Conservation (phyloP, 2,888 invertebrate genomes). For the Lordiphosa andalusiaca region DNA sequence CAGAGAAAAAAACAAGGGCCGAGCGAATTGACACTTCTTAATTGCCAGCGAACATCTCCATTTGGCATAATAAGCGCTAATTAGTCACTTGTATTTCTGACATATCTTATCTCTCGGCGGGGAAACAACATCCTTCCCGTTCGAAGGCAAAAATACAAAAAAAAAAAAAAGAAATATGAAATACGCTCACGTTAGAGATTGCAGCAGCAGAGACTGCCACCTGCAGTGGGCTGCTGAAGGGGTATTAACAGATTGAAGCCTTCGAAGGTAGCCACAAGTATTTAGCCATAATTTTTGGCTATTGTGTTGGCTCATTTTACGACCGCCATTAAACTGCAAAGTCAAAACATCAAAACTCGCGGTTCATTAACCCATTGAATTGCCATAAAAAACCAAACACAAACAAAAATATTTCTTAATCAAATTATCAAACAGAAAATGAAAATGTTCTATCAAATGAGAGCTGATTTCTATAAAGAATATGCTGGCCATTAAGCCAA, state of each 20-base stretch:
- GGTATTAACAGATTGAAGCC: slow-evolving; percentile 16
- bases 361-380: slow-evolving; percentile 53
- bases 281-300: slow-evolving; percentile 46
- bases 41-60: slow-evolving; percentile 12
- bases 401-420: slow-evolving; percentile 40
- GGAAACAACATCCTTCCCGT: slow-evolving; percentile 21
- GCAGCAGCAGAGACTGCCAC: background rate
- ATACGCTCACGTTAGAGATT: slow-evolving; percentile 48
- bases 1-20: background rate
- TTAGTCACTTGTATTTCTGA: slow-evolving; percentile 39
- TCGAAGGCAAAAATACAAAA: slow-evolving; percentile 50
- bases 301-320: slow-evolving; percentile 58
- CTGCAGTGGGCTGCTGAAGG: background rate
- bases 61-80: slow-evolving; percentile 45
- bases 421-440: slow-evolving; percentile 10
- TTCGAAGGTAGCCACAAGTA: slow-evolving; percentile 59
- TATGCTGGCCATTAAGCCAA: slow-evolving; percentile 32
- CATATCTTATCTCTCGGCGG: slow-evolving; percentile 44
- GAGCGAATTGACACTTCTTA: slow-evolving; percentile 3
- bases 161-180: slow-evolving; percentile 56
- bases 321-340: slow-evolving; percentile 44
- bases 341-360: slow-evolving; percentile 11
- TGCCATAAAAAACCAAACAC: slow-evolving; percentile 33
- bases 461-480: slow-evolving; percentile 31
- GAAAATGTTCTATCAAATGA: slow-evolving; percentile 38